phyloP scores from a whole-genome alignment of 1,140 invertebrate species.

The Lepidurus arcticus region DNA sequence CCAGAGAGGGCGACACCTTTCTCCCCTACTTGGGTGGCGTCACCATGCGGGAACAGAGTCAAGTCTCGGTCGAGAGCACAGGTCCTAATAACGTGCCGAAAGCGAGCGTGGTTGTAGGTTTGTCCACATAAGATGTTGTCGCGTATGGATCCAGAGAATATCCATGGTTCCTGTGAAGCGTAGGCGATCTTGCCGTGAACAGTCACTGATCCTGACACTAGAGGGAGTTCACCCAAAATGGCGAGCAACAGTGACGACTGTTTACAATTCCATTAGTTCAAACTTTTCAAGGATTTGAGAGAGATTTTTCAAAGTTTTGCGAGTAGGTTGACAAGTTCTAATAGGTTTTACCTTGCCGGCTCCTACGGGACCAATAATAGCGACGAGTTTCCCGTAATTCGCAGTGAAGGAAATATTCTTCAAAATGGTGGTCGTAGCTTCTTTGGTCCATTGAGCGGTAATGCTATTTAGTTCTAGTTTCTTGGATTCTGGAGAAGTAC shows the following conservation, averaged over 20 bases:
- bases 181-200: constrained; percentile 75
- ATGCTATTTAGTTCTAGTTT: constrained; percentile 41
- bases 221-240: constrained; percentile 43
- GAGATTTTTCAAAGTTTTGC: no score
- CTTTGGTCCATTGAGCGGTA: constrained; percentile 42
- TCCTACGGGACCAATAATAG: constrained; percentile 68
- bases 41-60: constrained; percentile 67
- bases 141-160: constrained; percentile 54
- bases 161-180: constrained; percentile 85
- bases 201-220: constrained; percentile 57
- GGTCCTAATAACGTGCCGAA: constrained; percentile 64
- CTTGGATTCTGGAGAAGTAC: background rate
- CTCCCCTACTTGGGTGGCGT: constrained; percentile 83
- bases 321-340: no score
- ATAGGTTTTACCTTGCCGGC: constrained; percentile 59
- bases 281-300: no score
- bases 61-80: constrained; percentile 64
- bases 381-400: constrained; percentile 46
- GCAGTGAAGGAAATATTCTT: constrained; percentile 42
- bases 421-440: constrained; percentile 36
- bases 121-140: constrained; percentile 85
- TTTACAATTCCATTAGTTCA: no score
- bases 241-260: background rate
- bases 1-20: constrained; percentile 77
- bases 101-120: constrained; percentile 60